A percentile compares a stretch with the other conserved stretches of the same genome.
Evolutionary conservation across 2,797 vertebrate species (phyloP).

Genomic region (Delichon dasypus): DNA sequence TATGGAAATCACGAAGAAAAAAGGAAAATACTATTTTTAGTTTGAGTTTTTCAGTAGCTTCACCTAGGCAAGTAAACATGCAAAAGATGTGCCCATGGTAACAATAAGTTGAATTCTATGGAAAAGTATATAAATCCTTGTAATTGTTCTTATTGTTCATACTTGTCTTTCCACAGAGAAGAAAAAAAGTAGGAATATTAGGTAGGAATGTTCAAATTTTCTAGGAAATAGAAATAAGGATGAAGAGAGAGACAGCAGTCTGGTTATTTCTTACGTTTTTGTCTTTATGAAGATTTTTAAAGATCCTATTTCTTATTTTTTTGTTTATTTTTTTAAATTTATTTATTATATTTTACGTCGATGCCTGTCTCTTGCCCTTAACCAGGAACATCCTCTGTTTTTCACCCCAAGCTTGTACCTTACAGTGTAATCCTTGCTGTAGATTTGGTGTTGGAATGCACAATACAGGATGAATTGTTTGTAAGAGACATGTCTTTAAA

Average conservation of each 20-base stretch:
- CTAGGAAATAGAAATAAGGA: not conserved
- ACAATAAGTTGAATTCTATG: not conserved
- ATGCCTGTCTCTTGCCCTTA: not conserved
- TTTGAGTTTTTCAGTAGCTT: not conserved
- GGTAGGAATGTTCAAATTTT: not conserved
- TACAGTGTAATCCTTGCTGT: not conserved
- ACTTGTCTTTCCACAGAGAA: not conserved
- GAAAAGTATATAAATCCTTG: not conserved
- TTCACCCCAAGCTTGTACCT: not conserved
- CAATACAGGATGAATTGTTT: not conserved
- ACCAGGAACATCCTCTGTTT: not conserved
- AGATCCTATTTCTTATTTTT: not conserved
- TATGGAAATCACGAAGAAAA: not conserved
- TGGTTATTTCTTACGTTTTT: not conserved
- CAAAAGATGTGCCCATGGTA: not conserved
- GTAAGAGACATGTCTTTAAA: not conserved
- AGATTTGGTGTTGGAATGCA: not conserved
- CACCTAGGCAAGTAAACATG: not conserved
- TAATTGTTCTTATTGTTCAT: not conserved
- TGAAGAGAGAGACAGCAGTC: not conserved
- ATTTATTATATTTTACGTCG: not conserved
- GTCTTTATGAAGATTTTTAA: not conserved
- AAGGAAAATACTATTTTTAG: not conserved
- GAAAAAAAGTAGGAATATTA: not conserved
- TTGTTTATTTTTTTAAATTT: fast-evolving